Conservation (phyloP, 2,888 invertebrate species). For the Pristionchus entomophagus region DNA sequence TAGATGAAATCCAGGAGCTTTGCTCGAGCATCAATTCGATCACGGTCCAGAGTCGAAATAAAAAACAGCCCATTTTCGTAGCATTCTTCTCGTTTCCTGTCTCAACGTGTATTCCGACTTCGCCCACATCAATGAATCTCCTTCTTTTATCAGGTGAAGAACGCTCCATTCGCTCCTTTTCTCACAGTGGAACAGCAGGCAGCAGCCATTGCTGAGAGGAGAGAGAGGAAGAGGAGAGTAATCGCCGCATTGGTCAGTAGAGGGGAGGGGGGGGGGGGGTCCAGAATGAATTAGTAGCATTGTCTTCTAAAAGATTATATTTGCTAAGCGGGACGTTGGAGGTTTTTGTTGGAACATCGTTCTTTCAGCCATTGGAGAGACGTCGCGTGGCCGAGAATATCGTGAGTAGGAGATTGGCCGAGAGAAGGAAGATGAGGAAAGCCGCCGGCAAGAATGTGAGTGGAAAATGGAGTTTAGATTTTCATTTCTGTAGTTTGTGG, state of each 20-base stretch:
- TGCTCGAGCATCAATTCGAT: too few species aligned
- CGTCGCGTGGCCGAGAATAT: background rate
- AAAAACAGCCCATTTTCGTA: background rate
- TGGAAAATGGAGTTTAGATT: background rate
- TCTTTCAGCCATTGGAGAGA: background rate
- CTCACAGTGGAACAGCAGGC: conserved; percentile 18
- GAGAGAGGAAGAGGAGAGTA: background rate
- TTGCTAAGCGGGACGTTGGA: too few species aligned
- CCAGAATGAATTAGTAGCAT: too few species aligned
- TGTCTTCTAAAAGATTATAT: too few species aligned
- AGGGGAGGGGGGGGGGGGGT: background rate
- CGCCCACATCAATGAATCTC: background rate
- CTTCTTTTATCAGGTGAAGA: conserved; percentile 30
- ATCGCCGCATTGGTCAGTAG: background rate
- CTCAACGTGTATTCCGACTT: too few species aligned
- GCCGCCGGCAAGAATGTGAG: background rate
- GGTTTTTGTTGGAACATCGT: too few species aligned
- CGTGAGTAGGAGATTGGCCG: background rate
- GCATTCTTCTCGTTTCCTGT: too few species aligned
- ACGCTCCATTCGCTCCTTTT: background rate
- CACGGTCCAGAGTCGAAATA: too few species aligned
- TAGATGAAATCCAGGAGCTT: too few species aligned
- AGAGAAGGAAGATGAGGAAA: conserved; percentile 5
- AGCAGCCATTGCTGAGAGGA: background rate
- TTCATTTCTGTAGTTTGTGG: background rate